Evolutionary conservation across 2,888 invertebrate genomes (phyloP).

Genomic region (Monochamus alternatus): DNA sequence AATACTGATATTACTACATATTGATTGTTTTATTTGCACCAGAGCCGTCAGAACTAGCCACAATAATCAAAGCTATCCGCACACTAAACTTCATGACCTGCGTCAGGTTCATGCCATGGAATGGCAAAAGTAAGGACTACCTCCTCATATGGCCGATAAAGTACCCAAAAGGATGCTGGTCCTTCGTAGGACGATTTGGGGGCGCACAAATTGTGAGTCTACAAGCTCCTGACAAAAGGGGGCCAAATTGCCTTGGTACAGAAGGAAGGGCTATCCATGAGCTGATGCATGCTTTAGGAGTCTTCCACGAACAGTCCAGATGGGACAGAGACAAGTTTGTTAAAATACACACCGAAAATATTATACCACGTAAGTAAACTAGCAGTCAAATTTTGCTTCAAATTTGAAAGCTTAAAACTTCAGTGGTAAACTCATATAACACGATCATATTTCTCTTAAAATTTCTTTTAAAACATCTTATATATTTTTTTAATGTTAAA

Average conservation of each 20-base stretch:
- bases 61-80: conserved; percentile 76
- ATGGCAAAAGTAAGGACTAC: conserved; percentile 77
- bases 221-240: conserved; percentile 76
- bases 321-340: conserved; percentile 82
- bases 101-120: conserved; percentile 78
- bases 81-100: conserved; percentile 79
- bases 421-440: no score
- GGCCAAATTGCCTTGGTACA: conserved; percentile 78
- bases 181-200: conserved; percentile 78
- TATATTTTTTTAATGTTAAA: no score
- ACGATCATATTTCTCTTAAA: no score
- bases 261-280: conserved; percentile 87
- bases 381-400: background rate
- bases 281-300: conserved; percentile 85
- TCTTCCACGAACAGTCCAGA: conserved; percentile 87
- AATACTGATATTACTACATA: background rate
- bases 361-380: conserved; percentile 73
- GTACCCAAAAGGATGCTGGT: conserved; percentile 82
- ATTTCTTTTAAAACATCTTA: no score
- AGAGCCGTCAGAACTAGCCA: conserved; percentile 75
- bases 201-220: conserved; percentile 83
- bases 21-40: conserved; percentile 27
- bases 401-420: no score
- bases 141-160: conserved; percentile 79
- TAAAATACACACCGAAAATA: conserved; percentile 80